A percentile compares a stretch with the other conserved stretches of the same genome.
Conservation (phyloP, 2,888 invertebrate genomes). For the Dascillus cervinus region DNA sequence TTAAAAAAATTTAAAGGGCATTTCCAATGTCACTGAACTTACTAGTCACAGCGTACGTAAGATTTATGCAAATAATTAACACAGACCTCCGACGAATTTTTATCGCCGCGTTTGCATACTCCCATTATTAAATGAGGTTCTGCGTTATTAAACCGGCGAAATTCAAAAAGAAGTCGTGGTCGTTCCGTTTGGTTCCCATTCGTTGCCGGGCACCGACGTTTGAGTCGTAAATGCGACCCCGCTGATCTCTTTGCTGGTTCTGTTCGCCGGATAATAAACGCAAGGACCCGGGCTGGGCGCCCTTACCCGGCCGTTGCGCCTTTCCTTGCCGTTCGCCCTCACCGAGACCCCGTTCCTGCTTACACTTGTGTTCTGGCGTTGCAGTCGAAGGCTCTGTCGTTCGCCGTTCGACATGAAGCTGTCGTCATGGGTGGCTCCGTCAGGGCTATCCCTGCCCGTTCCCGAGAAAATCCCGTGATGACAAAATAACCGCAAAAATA, state of each 20-base stretch:
- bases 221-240: conserved; percentile 31
- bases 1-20: too few species aligned
- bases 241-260: conserved; percentile 31
- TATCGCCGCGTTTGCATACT: too few species aligned
- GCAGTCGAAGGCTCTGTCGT: conserved; percentile 59
- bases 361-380: conserved; percentile 46
- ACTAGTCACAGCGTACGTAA: too few species aligned
- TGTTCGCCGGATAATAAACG: conserved; percentile 48
- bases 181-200: conserved; percentile 15
- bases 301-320: conserved; percentile 18
- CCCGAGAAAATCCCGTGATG: conserved; percentile 46
- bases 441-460: conserved; percentile 58
- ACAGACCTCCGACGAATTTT: too few species aligned
- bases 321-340: conserved; percentile 30
- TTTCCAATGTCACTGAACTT: too few species aligned
- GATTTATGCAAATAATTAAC: not conserved
- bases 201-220: conserved; percentile 25
- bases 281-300: conserved; percentile 45
- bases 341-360: conserved; percentile 36
- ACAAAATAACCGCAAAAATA: conserved; percentile 75
- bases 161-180: conserved; percentile 12
- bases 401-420: conserved; percentile 76
- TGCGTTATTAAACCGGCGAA: not conserved
- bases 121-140: not conserved
- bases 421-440: conserved; percentile 71